phyloP scores from a whole-genome alignment of 2,888 invertebrate species.

The Chrysolina oricalcia region DNA sequence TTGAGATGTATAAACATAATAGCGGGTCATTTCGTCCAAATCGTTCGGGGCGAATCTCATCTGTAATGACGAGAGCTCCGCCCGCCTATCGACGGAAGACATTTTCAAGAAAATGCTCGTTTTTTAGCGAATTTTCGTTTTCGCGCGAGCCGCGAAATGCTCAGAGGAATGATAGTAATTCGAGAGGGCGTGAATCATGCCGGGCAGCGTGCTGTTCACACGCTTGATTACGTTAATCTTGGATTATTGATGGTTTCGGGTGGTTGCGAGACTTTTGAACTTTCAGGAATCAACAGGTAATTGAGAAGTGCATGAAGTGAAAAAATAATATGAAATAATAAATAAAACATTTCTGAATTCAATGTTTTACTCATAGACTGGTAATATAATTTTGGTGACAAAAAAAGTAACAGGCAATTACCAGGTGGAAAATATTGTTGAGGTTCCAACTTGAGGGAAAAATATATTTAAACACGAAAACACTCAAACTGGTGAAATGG shows the following conservation, averaged over 20 bases:
- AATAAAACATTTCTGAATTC: too few relatives aligned
- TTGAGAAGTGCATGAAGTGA: too few relatives aligned
- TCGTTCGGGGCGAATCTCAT: slow-evolving; percentile 8
- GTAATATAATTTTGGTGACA: too few relatives aligned
- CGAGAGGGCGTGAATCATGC: neutral
- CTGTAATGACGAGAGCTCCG: neutral
- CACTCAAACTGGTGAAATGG: too few relatives aligned
- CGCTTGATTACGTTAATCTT: neutral
- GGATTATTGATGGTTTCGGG: neutral
- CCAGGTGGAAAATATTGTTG: too few relatives aligned
- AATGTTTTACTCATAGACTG: too few relatives aligned
- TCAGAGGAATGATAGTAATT: slow-evolving; percentile 9
- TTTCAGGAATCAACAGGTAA: too few relatives aligned
- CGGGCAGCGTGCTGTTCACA: neutral
- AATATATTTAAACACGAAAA: too few relatives aligned
- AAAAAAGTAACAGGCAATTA: too few relatives aligned
- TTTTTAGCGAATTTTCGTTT: neutral
- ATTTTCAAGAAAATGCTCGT: neutral
- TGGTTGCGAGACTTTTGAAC: too few relatives aligned
- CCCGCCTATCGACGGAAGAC: neutral
- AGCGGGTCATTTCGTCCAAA: slow-evolving; percentile 14
- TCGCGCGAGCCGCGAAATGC: neutral
- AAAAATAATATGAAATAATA: too few relatives aligned
- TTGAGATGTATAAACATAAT: slow-evolving; percentile 22
- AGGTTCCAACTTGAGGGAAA: too few relatives aligned